Percentiles rank a stretch among this genome's conserved stretches.
phyloP scores from a whole-genome alignment of 2,113 vertebrate species.

The Apistogramma diplotaenia region DNA sequence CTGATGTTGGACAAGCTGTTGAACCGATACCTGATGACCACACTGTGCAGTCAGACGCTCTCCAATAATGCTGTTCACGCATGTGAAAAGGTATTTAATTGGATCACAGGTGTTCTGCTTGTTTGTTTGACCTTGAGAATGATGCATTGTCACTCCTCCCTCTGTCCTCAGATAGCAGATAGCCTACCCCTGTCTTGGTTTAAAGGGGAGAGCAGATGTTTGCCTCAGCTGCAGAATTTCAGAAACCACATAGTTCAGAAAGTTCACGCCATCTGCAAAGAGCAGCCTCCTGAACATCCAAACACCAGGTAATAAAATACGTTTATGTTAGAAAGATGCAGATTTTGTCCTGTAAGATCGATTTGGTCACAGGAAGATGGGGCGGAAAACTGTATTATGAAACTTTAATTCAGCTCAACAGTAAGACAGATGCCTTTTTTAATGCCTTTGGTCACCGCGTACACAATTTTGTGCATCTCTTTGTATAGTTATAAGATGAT shows the following conservation, averaged over 20 bases:
- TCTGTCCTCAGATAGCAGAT: constrained; percentile 74
- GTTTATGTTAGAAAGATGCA: neutral
- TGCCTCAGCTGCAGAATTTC: constrained; percentile 84
- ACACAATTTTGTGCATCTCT: too few species aligned
- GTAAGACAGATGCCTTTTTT: neutral
- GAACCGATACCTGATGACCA: constrained; percentile 87
- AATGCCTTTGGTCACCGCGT: too few species aligned
- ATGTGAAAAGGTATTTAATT: constrained; percentile 80
- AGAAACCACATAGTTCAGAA: constrained; percentile 82
- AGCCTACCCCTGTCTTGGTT: constrained; percentile 87
- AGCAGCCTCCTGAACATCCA: constrained; percentile 51
- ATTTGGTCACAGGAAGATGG: neutral
- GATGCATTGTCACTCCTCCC: neutral
- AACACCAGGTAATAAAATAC: constrained; percentile 56
- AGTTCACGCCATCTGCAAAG: constrained; percentile 70
- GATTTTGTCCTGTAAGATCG: neutral
- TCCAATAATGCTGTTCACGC: constrained; percentile 65
- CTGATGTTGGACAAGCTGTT: constrained; percentile 86
- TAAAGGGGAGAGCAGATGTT: constrained; percentile 57
- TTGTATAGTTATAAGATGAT: too few species aligned
- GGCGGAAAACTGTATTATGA: neutral
- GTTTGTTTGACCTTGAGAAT: neutral
- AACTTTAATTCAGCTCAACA: too few species aligned
- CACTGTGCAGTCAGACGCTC: constrained; percentile 75
- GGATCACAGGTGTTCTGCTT: neutral